Evolutionary conservation across 2,113 vertebrate genomes (phyloP), one percentile per base, ranked within the genome.

Genomic region (Pandion haliaetus): DNA sequence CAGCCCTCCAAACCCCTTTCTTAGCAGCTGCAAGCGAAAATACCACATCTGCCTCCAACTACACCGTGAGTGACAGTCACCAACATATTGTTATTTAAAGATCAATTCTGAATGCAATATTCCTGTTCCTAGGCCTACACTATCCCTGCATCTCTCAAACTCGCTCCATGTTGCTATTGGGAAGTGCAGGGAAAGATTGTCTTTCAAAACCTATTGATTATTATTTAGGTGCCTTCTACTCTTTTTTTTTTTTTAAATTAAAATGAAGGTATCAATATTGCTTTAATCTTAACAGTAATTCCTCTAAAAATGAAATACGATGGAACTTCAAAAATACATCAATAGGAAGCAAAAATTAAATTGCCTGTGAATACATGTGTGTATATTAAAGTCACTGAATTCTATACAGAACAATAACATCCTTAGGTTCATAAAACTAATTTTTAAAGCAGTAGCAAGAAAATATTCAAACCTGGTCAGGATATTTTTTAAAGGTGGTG

Each of bases 11-110:
- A 91, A 32, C 89, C 95, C 81, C 86, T 83, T 95, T 97, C 96
- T 96, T 89, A 95, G 94, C 94, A 97, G 97, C 95, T 97, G 96
- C 87, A 91, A 88, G 94, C 12, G 3, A 95, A 97, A 94, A 97
- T 86, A 91, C 95, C 95, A 97, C 95, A 97, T 96, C 97, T 97
- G 96, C 96, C 94, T 95, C 96, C 94, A 95, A 92, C 94, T 82
- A 73, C 73, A 83, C 67, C 4, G 2, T 32, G 17, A 95, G 86
- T 96, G 97, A 94, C 97, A 96, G 95, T 66, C 78, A 82, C 92
- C 93, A 97, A 77, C 82, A 82, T 90, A 97, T 54, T 96, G 92
- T 95, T 96, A 95, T 97, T 97, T 96, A 95, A 95, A 96, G 96
- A 97, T 85, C 74, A 91, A 94, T 97, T 86, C 78, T 28, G 93